phyloP scores from a whole-genome alignment of 2,888 invertebrate genomes.

The Crossocerus cetratus region DNA sequence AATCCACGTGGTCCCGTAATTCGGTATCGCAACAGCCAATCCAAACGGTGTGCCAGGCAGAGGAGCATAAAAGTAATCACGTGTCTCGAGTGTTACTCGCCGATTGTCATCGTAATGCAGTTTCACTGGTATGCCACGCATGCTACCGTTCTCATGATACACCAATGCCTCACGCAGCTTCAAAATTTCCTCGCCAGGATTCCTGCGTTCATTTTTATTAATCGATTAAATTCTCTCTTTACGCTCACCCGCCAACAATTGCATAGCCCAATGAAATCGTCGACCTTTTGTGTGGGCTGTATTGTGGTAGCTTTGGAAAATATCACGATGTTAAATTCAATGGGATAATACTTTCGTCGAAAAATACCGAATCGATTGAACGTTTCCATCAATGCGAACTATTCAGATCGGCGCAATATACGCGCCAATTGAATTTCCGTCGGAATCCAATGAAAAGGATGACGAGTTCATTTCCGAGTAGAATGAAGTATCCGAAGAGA shows the following conservation, averaged over 20 bases:
- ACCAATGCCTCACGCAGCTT: constrained; percentile 85
- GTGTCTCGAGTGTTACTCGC: constrained; percentile 87
- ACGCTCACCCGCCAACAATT: not conserved
- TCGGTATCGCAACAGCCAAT: constrained; percentile 90
- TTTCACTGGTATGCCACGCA: constrained; percentile 84
- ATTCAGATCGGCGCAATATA: too few relatives aligned
- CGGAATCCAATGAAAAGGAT: too few relatives aligned
- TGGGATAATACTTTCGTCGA: too few relatives aligned
- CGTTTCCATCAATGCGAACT: too few relatives aligned
- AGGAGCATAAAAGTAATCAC: constrained; percentile 90
- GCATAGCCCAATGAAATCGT: too few relatives aligned
- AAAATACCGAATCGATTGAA: too few relatives aligned
- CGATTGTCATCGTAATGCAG: constrained; percentile 92
- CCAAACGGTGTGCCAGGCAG: constrained; percentile 92
- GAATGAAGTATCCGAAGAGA: too few relatives aligned
- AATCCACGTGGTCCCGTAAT: constrained; percentile 88
- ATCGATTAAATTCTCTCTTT: not conserved
- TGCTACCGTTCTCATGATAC: constrained; percentile 82
- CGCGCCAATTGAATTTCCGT: too few relatives aligned
- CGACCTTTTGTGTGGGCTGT: not conserved
- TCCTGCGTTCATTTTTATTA: constrained; percentile 55
- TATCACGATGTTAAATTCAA: too few relatives aligned
- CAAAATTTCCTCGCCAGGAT: constrained; percentile 67
- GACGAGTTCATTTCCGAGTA: too few relatives aligned
- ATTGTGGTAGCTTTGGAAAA: not conserved